phyloP scores from a whole-genome alignment of 2,113 vertebrate genomes.

The Puma concolor region DNA sequence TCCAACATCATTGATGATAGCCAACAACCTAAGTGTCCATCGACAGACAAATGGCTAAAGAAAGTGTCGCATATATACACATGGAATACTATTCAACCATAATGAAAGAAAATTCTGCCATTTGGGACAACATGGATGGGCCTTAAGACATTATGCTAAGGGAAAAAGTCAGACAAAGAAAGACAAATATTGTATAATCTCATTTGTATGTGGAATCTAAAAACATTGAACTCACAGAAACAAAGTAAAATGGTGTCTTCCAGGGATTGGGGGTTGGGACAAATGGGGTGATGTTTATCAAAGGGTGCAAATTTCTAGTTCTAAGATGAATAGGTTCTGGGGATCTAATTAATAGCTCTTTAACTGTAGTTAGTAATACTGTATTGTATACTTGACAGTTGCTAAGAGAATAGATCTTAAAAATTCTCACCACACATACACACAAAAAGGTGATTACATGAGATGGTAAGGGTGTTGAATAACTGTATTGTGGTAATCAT shows the following conservation, averaged over 20 bases:
- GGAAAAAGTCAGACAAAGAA: not conserved
- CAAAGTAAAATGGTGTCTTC: not conserved
- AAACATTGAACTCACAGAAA: not conserved
- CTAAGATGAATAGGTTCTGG: not conserved
- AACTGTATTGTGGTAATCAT: not conserved
- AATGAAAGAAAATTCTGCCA: not conserved
- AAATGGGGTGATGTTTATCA: not conserved
- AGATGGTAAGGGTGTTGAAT: not conserved
- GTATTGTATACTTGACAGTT: not conserved
- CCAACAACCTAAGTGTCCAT: not conserved
- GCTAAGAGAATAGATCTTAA: not conserved
- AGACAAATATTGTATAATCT: not conserved
- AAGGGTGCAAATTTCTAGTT: not conserved
- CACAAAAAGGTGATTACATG: not conserved
- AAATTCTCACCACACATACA: not conserved
- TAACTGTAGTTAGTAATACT: not conserved
- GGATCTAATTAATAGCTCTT: not conserved
- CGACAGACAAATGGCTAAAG: not conserved
- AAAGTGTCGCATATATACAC: not conserved
- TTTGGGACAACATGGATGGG: not conserved
- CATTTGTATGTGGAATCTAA: not conserved
- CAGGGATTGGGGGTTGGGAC: not conserved
- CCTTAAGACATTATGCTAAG: not conserved
- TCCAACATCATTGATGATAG: not conserved
- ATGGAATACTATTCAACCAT: not conserved